These are phyloP conservation scores for Syngnathus floridae DNA, from an alignment of 2,113 vertebrate species.

Conservation along the genomic window DNA sequence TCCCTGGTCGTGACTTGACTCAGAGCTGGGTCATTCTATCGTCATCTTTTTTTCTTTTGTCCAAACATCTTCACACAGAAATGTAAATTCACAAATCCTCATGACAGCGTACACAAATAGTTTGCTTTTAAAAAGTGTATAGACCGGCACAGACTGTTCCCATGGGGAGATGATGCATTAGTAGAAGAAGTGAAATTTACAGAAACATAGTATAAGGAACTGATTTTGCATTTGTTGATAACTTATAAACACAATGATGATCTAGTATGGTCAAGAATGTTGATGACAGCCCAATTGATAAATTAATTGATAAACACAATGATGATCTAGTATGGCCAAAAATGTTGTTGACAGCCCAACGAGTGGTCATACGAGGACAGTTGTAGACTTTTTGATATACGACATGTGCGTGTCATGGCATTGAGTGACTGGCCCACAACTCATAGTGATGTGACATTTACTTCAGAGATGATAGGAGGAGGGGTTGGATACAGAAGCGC, in stretches of 20 bases:
- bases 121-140: slow-evolving; percentile 13
- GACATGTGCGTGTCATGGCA: slow-evolving; percentile 10
- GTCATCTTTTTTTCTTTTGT: slow-evolving; percentile 24
- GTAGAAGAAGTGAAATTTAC: neutral
- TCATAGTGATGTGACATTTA: slow-evolving; percentile 17
- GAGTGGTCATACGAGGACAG: slow-evolving; percentile 11
- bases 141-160: slow-evolving; percentile 12
- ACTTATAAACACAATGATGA: neutral
- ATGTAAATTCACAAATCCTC: slow-evolving; percentile 21
- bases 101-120: slow-evolving; percentile 3
- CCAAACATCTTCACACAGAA: slow-evolving; percentile 33
- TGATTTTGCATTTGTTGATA: neutral
- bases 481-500: neutral
- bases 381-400: slow-evolving; percentile 29
- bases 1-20: slow-evolving; percentile 35
- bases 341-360: slow-evolving; percentile 25
- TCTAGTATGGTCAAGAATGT: slow-evolving; percentile 22
- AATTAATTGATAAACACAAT: neutral
- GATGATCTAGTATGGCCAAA: slow-evolving; percentile 16
- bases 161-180: neutral
- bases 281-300: slow-evolving; percentile 16
- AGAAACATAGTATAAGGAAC: neutral
- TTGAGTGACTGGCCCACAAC: slow-evolving; percentile 22
- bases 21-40: slow-evolving; percentile 52
- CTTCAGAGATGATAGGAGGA: slow-evolving; percentile 5